Evolutionary conservation across 2,888 invertebrate species (phyloP).

Genomic region (Aspidapion aeneum): DNA sequence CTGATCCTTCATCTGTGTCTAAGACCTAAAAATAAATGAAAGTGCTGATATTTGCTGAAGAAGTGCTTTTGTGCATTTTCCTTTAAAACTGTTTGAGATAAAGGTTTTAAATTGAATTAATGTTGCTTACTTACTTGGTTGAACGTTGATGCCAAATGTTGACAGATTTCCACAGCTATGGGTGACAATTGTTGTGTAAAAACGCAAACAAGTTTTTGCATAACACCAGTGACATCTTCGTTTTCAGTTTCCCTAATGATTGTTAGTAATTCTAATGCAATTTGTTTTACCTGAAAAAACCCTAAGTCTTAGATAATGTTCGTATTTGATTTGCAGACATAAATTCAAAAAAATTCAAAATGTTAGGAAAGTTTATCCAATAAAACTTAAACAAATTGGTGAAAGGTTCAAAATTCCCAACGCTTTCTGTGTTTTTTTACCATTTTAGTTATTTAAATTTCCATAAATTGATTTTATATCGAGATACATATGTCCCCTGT

Average conservation of each 20-base stretch:
- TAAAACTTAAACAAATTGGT: no score
- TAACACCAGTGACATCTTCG: constrained; percentile 93
- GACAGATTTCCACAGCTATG: constrained; percentile 92
- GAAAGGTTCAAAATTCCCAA: no score
- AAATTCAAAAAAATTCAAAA: neutral
- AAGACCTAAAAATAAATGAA: constrained; percentile 43
- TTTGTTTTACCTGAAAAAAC: constrained; percentile 58
- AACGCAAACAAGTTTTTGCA: constrained; percentile 91
- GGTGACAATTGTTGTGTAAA: constrained; percentile 87
- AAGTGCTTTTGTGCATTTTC: no score
- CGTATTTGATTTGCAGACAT: neutral
- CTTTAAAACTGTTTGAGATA: no score
- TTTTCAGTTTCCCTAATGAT: constrained; percentile 96
- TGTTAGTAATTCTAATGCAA: constrained; percentile 81
- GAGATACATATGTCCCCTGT: no score
- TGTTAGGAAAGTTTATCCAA: neutral
- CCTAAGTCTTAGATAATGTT: neutral
- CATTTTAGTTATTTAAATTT: no score
- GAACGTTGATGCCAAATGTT: constrained; percentile 84
- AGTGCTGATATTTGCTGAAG: no score
- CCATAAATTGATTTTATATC: no score
- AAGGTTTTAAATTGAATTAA: no score
- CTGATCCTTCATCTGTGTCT: constrained; percentile 82
- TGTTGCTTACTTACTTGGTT: constrained; percentile 52
- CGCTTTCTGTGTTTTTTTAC: no score